Percentiles rank a stretch among this genome's conserved stretches.
These are phyloP conservation scores for Diachasmimorpha longicaudata DNA, from an alignment of 1,140 invertebrate genomes.

Conservation along the genomic window DNA sequence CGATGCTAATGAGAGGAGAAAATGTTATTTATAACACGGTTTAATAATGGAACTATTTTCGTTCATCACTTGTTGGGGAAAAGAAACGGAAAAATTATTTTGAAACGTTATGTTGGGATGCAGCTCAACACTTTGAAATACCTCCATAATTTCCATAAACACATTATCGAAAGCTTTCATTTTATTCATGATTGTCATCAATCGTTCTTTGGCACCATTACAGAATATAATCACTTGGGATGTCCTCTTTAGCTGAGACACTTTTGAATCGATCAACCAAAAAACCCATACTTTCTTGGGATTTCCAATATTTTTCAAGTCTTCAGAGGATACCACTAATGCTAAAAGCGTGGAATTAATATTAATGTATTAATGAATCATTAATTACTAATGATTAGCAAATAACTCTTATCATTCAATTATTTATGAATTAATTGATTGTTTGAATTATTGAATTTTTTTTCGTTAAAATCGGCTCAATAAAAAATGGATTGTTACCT, in stretches of 20 bases:
- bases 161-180: neutral
- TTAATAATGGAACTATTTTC: too few relatives aligned
- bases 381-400: too few relatives aligned
- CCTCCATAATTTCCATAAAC: neutral
- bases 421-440: too few relatives aligned
- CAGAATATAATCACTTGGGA: neutral
- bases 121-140: neutral
- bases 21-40: too few relatives aligned
- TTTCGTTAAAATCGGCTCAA: too few relatives aligned
- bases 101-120: too few relatives aligned
- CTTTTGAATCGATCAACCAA: slow-evolving; percentile 49
- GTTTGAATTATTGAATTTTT: too few relatives aligned
- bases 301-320: slow-evolving; percentile 41
- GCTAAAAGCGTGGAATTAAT: slow-evolving; percentile 32
- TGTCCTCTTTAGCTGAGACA: slow-evolving; percentile 44
- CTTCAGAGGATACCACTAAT: slow-evolving; percentile 43
- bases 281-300: slow-evolving; percentile 44
- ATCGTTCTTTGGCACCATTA: neutral
- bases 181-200: slow-evolving; percentile 2
- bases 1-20: too few relatives aligned
- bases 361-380: too few relatives aligned
- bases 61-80: too few relatives aligned
- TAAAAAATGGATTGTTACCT: slow-evolving; percentile 26
- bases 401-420: too few relatives aligned
- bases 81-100: neutral